Evolutionary conservation across 2,797 vertebrate species (phyloP).

Genomic region (Cichlasoma orientale): DNA sequence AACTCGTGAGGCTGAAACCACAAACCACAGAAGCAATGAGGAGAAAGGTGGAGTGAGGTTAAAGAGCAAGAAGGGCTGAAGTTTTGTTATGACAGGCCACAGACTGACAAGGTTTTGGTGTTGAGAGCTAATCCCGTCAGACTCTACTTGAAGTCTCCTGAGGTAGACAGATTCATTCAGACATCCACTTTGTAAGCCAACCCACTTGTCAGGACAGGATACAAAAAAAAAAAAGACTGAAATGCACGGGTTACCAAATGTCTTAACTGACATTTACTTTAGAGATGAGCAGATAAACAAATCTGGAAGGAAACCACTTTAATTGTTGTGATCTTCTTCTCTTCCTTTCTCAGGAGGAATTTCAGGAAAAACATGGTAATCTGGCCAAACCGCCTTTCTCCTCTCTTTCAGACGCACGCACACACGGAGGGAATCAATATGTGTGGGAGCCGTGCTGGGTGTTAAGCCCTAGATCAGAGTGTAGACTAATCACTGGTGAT

Average conservation of each 20-base stretch:
- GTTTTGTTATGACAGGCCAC: slow-evolving; percentile 27
- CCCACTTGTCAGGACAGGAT: not conserved
- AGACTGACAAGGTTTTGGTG: slow-evolving; percentile 5
- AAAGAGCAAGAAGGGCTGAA: slow-evolving; percentile 15
- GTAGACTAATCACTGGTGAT: slow-evolving; percentile 66
- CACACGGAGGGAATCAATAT: slow-evolving; percentile 48
- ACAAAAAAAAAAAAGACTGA: not conserved
- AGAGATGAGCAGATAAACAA: slow-evolving; percentile 17
- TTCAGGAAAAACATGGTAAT: slow-evolving; percentile 30
- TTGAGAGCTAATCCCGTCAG: slow-evolving; percentile 19
- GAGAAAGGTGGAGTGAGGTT: slow-evolving; percentile 31
- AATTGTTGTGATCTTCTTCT: slow-evolving; percentile 25
- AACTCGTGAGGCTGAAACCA: slow-evolving; percentile 4
- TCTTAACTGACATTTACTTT: not conserved
- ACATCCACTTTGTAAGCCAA: slow-evolving; percentile 8
- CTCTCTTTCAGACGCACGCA: slow-evolving; percentile 12
- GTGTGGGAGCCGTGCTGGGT: slow-evolving; percentile 35
- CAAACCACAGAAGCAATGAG: slow-evolving; percentile 31
- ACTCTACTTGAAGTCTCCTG: slow-evolving; percentile 1
- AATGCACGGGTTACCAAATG: not conserved
- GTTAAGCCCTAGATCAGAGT: slow-evolving; percentile 60
- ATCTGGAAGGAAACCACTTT: slow-evolving; percentile 7
- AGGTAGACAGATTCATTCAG: not conserved
- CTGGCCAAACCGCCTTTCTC: slow-evolving; percentile 32
- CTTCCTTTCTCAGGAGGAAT: slow-evolving; percentile 53